phyloP scores from a whole-genome alignment of 1,140 invertebrate genomes.

The Asbolus verrucosus region DNA sequence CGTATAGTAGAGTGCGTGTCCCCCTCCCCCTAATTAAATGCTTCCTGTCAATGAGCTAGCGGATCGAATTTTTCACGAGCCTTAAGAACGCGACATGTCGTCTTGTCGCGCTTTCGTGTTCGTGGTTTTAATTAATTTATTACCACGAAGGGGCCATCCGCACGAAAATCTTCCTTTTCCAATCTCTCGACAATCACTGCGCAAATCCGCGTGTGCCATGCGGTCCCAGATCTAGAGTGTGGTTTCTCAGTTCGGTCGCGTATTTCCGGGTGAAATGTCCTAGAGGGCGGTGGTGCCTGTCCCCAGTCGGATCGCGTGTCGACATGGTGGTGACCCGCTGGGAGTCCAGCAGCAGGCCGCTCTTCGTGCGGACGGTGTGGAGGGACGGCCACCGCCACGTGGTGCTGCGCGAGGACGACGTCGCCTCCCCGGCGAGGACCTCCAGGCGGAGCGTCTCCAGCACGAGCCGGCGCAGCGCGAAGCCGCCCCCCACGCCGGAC shows the following conservation, averaged over 20 bases:
- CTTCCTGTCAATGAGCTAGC: no score
- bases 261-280: constrained; percentile 50
- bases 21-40: no score
- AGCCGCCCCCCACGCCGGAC: background rate
- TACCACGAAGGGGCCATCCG: no score
- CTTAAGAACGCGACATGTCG: no score
- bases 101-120: no score
- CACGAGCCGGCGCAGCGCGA: background rate
- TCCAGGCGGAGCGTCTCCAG: background rate
- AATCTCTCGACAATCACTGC: constrained; percentile 20
- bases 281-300: constrained; percentile 47
- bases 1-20: no score
- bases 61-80: no score
- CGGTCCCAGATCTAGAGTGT: constrained; percentile 41
- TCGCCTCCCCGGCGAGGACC: background rate
- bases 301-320: constrained; percentile 47
- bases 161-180: no score
- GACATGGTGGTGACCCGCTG: constrained; percentile 66
- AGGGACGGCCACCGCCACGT: constrained; percentile 78
- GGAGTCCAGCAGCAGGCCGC: constrained; percentile 77
- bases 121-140: no score
- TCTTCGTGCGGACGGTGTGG: constrained; percentile 79
- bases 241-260: constrained; percentile 39
- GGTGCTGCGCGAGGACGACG: constrained; percentile 69
- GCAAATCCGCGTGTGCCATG: constrained; percentile 45